A percentile compares a stretch with the other conserved stretches of the same genome.
Conservation (phyloP, 2,888 invertebrate genomes). For the Germaria angustata region DNA sequence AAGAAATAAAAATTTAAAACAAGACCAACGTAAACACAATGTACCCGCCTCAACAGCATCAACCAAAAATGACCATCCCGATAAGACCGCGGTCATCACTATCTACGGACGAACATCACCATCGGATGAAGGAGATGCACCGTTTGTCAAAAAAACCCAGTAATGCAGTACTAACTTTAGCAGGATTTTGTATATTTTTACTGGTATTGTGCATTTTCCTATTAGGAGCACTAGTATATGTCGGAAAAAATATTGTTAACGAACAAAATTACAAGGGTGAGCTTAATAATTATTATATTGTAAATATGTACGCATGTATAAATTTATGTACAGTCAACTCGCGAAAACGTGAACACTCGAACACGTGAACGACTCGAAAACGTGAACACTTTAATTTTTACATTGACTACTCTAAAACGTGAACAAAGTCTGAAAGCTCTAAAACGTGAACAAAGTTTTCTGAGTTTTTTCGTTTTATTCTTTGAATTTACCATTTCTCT, state of each 20-base stretch:
- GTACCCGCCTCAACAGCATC: constrained; percentile 75
- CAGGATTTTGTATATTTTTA: constrained; percentile 78
- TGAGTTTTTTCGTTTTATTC: too few relatives aligned
- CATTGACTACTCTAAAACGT: too few relatives aligned
- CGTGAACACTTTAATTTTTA: too few relatives aligned
- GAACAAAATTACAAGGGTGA: constrained; percentile 66
- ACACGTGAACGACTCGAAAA: too few relatives aligned
- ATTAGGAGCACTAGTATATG: constrained; percentile 77
- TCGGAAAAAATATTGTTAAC: constrained; percentile 77
- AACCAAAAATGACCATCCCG: constrained; percentile 70
- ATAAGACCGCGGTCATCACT: constrained; percentile 79
- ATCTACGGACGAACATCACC: constrained; percentile 78
- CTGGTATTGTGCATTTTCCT: constrained; percentile 77
- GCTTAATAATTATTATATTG: neutral
- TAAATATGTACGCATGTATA: neutral
- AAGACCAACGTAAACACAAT: constrained; percentile 66
- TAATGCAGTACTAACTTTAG: constrained; percentile 76
- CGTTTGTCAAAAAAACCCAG: constrained; percentile 68
- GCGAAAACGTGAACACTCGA: too few relatives aligned
- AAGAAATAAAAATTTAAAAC: neutral
- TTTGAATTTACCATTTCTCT: too few relatives aligned
- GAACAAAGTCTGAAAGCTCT: too few relatives aligned
- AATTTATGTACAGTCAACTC: neutral
- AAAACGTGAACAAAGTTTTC: too few relatives aligned
- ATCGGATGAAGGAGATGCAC: constrained; percentile 66